phyloP scores from a whole-genome alignment of 2,113 vertebrate species.

The Grammomys dolichurus region DNA sequence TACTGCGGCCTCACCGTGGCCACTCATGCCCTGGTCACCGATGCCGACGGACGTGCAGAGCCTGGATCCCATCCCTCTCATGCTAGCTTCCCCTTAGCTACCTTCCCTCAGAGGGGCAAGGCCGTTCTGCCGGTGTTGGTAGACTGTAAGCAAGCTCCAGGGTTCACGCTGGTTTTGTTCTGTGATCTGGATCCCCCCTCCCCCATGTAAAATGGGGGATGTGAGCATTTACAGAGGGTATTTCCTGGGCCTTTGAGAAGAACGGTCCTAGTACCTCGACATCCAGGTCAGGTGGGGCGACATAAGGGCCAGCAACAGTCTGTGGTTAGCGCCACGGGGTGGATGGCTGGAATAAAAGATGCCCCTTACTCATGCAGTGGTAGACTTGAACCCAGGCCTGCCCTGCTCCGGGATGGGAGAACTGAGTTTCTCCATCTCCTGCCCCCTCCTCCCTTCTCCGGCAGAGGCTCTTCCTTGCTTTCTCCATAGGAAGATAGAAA shows the following conservation, averaged over 20 bases:
- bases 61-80: neutral
- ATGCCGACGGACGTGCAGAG: neutral
- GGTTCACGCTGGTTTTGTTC: neutral
- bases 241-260: neutral
- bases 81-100: too few relatives aligned
- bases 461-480: neutral
- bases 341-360: neutral
- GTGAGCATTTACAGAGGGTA: neutral
- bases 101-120: neutral
- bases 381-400: neutral
- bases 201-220: constrained; percentile 16
- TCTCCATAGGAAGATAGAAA: neutral
- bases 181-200: neutral
- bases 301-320: neutral
- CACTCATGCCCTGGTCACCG: neutral
- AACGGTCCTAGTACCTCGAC: neutral
- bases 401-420: neutral
- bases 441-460: too few relatives aligned
- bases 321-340: neutral
- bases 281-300: neutral
- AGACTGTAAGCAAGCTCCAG: neutral
- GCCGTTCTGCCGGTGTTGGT: neutral
- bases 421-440: neutral
- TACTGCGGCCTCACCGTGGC: neutral
- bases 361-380: neutral